Conservation (phyloP, 2,797 vertebrate species). For the Calcarius lapponicus region DNA sequence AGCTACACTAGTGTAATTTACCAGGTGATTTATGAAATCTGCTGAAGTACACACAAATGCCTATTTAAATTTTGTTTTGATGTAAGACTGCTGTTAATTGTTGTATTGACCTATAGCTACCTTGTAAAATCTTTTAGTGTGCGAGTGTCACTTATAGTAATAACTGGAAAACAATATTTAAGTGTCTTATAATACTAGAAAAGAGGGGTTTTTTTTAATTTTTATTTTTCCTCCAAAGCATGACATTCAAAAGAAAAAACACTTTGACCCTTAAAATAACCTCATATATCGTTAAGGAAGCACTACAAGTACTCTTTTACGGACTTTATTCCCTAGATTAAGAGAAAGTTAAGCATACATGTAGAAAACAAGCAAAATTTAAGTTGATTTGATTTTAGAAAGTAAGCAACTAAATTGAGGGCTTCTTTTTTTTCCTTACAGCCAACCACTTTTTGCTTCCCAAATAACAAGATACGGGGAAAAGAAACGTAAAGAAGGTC, state of each 20-base stretch:
- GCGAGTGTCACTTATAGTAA: not conserved
- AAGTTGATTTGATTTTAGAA: not conserved
- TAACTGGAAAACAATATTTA: not conserved
- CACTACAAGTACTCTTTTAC: not conserved
- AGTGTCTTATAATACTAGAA: not conserved
- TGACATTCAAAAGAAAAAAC: not conserved
- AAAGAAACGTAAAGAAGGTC: not conserved
- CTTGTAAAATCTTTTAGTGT: not conserved
- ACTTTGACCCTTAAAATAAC: not conserved
- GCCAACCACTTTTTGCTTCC: not conserved
- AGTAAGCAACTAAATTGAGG: not conserved
- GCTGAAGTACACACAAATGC: not conserved
- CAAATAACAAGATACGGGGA: not conserved
- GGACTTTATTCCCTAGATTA: not conserved
- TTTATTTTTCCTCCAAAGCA: not conserved
- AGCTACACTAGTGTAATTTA: not conserved
- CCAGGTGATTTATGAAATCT: not conserved
- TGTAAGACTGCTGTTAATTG: not conserved
- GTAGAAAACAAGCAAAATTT: not conserved
- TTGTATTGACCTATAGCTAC: not conserved
- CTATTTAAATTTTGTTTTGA: not conserved
- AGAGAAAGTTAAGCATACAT: not conserved
- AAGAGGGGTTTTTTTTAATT: not conserved
- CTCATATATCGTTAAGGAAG: not conserved
- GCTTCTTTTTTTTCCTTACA: not conserved